These are phyloP conservation scores for Drosophila prosaltans DNA, from an alignment of 1,140 invertebrate genomes.

Conservation along the genomic window DNA sequence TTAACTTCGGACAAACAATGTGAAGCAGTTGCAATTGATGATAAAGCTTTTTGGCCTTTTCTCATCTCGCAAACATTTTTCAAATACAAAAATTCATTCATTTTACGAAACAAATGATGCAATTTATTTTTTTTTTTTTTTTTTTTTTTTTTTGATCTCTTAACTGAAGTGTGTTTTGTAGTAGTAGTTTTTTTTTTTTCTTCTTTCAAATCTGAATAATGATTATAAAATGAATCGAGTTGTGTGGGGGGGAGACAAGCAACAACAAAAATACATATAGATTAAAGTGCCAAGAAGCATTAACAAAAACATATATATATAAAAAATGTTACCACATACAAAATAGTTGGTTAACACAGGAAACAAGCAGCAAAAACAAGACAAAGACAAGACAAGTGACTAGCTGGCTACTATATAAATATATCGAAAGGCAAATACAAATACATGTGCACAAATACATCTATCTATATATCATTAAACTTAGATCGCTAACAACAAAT, in stretches of 20 bases:
- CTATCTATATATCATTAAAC: conserved; percentile 8
- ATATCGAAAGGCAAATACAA: conserved; percentile 1
- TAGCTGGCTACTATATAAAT: background rate
- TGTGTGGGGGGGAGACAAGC: background rate
- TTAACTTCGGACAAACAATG: background rate
- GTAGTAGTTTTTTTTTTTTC: conserved; percentile 6
- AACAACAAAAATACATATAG: conserved; percentile 6
- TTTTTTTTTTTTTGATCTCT: background rate
- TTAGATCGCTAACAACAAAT: conserved; percentile 7
- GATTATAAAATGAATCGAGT: conserved; percentile 1
- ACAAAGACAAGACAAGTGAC: background rate
- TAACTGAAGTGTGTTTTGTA: conserved; percentile 31
- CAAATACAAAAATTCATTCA: background rate
- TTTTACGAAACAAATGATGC: conserved; percentile 21
- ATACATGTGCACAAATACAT: conserved; percentile 3
- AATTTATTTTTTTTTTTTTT: conserved; percentile 25
- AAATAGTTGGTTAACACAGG: conserved; percentile 3
- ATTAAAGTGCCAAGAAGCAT: conserved; percentile 9
- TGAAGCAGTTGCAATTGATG: background rate
- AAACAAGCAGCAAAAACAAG: conserved; percentile 10
- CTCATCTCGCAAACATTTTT: background rate
- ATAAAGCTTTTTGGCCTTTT: background rate
- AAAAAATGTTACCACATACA: conserved; percentile 4
- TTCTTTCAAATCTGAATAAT: background rate
- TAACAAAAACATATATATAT: background rate